Evolutionary conservation across 2,888 invertebrate species (phyloP).

Genomic region (Chalcis sispes): DNA sequence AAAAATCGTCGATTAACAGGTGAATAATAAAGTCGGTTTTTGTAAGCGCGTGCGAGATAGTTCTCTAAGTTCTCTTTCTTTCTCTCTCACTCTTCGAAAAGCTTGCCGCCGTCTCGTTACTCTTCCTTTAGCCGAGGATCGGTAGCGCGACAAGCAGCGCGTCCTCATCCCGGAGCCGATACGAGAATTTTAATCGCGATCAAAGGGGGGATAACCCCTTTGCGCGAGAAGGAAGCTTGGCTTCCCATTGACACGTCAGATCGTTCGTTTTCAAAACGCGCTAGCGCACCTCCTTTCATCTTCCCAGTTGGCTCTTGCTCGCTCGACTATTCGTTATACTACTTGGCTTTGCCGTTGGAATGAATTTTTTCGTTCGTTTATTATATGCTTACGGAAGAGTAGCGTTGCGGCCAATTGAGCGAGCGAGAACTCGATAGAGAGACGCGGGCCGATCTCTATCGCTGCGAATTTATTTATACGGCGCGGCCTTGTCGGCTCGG

Average conservation of each 20-base stretch:
- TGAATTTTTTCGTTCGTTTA: no score
- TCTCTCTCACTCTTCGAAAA: no score
- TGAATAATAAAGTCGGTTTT: conserved; percentile 23
- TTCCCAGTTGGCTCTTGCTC: background rate
- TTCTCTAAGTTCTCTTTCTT: no score
- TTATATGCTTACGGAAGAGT: no score
- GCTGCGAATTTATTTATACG: no score
- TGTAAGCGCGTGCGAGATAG: background rate
- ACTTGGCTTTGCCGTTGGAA: no score
- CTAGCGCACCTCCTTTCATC: background rate
- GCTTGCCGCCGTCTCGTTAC: background rate
- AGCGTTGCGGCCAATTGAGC: no score
- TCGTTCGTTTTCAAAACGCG: conserved; percentile 7
- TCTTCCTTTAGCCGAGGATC: background rate
- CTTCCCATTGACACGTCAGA: conserved; percentile 35
- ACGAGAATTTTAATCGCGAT: conserved; percentile 18
- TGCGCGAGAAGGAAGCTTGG: background rate
- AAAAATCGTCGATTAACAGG: background rate
- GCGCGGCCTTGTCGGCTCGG: no score
- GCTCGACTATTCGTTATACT: background rate
- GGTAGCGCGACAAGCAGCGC: background rate
- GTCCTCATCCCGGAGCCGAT: background rate
- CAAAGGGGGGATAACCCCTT: no score
- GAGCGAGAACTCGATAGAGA: no score
- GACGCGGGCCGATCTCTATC: no score